Base-by-base conservation (phyloP, 2,888 invertebrate species). In the Epistrophella euchroma region DNA sequence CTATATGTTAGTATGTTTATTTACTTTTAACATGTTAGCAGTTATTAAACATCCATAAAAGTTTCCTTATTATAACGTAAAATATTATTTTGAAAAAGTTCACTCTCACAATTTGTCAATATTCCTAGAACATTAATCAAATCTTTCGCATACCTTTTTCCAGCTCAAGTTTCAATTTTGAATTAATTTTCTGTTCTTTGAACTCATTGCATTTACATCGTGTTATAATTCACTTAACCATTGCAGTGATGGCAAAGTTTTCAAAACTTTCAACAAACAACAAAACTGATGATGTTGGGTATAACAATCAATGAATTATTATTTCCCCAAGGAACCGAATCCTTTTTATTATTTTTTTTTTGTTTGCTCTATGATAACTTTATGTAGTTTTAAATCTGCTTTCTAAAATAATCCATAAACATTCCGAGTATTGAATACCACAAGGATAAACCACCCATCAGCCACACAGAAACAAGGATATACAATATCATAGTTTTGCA, bases 361-460 rank as follows among this genome's bases (percentile, higher is more conserved):
- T 22, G 0, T 28, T 7, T 3, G 10, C 11, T 28, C 25, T 35
- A 22, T 28, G 40, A 66, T 40, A 45, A 32, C 37, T 60, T 82
- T 82, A 71, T 83, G 60, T 76, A 62, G 40, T 43, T 22, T 79
- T 9, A 45, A 68, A 66, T 75, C 80, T 64, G 35, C 28, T 71
- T 35, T 35, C 19, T 4, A 35, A 35, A 22, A 72, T 40, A 76
- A 68, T 60, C 56, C 71, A 72, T 72, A 58, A 74, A 71, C 70
- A 32, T 73, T 28, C 79, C 7, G 19, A 55, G 76, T 50, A 85
- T 85, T 68, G 68, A 73, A 72, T 85, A 72, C 35, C 62, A 73
- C 37, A 85, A 35, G 22, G 37, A 75, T 35, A 50, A 68, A 71
- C 37, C 50, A 50, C 15, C 40, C 22, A 15, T 28, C 45, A 56